These are phyloP conservation scores for Trilocha varians DNA, from an alignment of 2,888 invertebrate species.

Conservation along the genomic window DNA sequence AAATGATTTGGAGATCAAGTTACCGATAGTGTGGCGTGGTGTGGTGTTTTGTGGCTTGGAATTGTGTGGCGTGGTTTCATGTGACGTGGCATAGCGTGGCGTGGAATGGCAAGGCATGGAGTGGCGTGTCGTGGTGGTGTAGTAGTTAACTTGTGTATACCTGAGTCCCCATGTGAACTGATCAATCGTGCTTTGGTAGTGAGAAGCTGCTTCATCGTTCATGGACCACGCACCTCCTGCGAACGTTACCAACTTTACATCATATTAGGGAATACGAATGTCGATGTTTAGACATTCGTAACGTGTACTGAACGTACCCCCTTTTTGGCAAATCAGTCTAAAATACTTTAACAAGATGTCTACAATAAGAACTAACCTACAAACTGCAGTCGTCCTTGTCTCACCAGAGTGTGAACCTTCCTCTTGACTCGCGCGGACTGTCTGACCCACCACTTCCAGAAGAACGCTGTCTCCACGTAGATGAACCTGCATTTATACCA, in stretches of 20 bases:
- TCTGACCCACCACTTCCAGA: slow-evolving; percentile 88
- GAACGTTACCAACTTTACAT: too few relatives aligned
- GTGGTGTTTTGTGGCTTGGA: too few relatives aligned
- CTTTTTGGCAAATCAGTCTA: neutral
- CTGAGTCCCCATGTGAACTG: slow-evolving; percentile 84
- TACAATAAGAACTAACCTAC: slow-evolving; percentile 40
- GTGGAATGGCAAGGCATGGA: neutral
- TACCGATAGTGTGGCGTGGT: too few relatives aligned
- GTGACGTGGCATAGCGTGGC: too few relatives aligned
- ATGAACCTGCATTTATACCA: too few relatives aligned
- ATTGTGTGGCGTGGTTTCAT: too few relatives aligned
- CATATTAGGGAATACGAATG: too few relatives aligned
- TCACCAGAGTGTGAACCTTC: slow-evolving; percentile 77
- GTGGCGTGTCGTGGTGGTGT: too few relatives aligned
- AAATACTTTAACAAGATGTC: neutral
- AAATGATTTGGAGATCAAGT: neutral
- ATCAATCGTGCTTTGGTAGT: slow-evolving; percentile 82
- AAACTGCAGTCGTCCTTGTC: slow-evolving; percentile 82
- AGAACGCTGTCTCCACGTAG: slow-evolving; percentile 90
- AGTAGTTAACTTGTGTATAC: too few relatives aligned
- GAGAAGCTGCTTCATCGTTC: slow-evolving; percentile 84
- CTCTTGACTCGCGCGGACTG: slow-evolving; percentile 74
- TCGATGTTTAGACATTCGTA: too few relatives aligned
- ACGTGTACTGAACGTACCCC: too few relatives aligned
- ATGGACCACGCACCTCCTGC: slow-evolving; percentile 84